These are phyloP conservation scores for Palaemon carinicauda DNA, from an alignment of 1,140 invertebrate genomes.

Conservation along the genomic window DNA sequence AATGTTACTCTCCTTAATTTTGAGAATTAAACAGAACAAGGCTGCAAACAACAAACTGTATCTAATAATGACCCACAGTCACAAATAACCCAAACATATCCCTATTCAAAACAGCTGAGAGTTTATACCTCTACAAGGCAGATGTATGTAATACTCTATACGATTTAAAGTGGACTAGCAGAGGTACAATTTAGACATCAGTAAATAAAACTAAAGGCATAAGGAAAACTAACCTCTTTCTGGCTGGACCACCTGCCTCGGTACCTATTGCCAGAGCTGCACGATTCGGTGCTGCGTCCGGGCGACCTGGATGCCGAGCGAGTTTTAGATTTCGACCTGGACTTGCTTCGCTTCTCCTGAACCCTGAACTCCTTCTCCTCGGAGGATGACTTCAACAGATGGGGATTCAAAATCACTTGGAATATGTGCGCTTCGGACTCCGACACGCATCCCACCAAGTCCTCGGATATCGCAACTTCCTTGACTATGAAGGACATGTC, in stretches of 20 bases:
- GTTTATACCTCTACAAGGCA: too few species aligned
- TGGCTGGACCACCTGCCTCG: neutral
- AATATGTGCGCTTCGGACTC: constrained; percentile 58
- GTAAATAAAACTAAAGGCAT: neutral
- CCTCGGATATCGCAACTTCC: constrained; percentile 60
- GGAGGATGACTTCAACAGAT: constrained; percentile 31
- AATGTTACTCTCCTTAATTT: too few species aligned
- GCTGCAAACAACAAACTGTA: too few species aligned
- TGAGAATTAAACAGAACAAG: too few species aligned
- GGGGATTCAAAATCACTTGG: constrained; percentile 52
- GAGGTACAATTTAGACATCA: too few species aligned
- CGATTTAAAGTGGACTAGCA: too few species aligned
- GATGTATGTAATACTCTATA: too few species aligned
- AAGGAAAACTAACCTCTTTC: constrained; percentile 14
- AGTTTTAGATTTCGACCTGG: constrained; percentile 37
- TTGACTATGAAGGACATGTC: constrained; percentile 58
- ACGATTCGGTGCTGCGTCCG: constrained; percentile 37
- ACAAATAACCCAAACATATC: too few species aligned
- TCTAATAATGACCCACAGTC: too few species aligned
- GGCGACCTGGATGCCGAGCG: constrained; percentile 53
- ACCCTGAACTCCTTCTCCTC: constrained; percentile 29
- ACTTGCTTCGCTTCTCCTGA: constrained; percentile 33
- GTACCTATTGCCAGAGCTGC: constrained; percentile 15
- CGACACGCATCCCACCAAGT: constrained; percentile 54
- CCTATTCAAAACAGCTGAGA: too few species aligned